Base-by-base conservation (phyloP, 2,113 vertebrate species). In the Herpailurus yagouaroundi region DNA sequence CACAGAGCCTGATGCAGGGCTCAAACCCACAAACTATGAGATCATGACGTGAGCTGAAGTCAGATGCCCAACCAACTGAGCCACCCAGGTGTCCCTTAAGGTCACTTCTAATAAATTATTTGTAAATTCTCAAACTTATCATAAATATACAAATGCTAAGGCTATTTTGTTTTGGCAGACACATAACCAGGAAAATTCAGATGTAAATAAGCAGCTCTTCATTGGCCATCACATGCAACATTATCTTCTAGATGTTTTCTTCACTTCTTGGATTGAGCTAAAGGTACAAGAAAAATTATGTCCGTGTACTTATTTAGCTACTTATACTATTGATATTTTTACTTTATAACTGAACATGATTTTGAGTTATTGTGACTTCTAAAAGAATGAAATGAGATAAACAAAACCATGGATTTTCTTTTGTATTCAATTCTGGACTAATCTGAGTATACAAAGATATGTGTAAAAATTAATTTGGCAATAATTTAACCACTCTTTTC, bases 381-480 rank as follows among this genome's bases (percentile, higher is more conserved):
- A 85, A 77, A n/a, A 79, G 36, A 91, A 95, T 91, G n/a, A 93
- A 95, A 57, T 71, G 48, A 95, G 31, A 79, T 71, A 93, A 93
- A 73, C 16, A 79, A 93, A 87, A 57, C 79, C 14, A 94, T 83
- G 11, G 21, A 29, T 83, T 96, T 29, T 25, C 73, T 77, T 91
- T 31, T 76, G 1, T 52, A 60, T 31, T 84, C 76, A 91, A 38
- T 81, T 55, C 16, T 74, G 13, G 10, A 80, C 36, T 93, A 1
- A 1, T 77, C 60, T 66, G 57, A 88, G 9, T 64, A 52, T 64
- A 73, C 48, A 73, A 96, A 95, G 15, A 84, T 79, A 91, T 94
- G 66, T n/a, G 76, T 60, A 80, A 76, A 81, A 87, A 80, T n/a
- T 66, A 93, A 94, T 63, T 92, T 82, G 80, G 81, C 15, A 79